Percentiles rank a stretch among this genome's conserved stretches.
Evolutionary conservation across 2,888 invertebrate genomes (phyloP).

Genomic region (Sipunculus nudus): DNA sequence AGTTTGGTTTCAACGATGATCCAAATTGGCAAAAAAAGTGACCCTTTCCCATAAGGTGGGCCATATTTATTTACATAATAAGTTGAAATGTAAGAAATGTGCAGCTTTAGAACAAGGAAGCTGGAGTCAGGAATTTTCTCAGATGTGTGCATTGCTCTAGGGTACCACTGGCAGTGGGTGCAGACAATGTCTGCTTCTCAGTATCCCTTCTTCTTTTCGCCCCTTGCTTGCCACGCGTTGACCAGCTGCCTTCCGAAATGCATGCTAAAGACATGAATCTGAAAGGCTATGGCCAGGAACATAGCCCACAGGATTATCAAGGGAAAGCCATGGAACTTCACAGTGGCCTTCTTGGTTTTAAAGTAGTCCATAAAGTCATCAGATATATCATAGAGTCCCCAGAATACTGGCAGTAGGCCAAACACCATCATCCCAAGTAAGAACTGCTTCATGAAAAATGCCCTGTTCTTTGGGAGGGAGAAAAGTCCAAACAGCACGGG

Average conservation of each 20-base stretch:
- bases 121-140: too few species aligned
- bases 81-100: too few species aligned
- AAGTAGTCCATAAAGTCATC: slow-evolving; percentile 85
- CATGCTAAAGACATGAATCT: slow-evolving; percentile 72
- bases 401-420: slow-evolving; percentile 83
- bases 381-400: slow-evolving; percentile 84
- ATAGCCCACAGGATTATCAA: slow-evolving; percentile 93
- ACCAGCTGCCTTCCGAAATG: slow-evolving; percentile 58
- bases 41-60: too few species aligned
- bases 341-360: slow-evolving; percentile 74
- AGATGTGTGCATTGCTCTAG: too few species aligned
- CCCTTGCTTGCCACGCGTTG: slow-evolving; percentile 54
- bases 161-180: too few species aligned
- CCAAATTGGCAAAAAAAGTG: too few species aligned
- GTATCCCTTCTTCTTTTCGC: neutral
- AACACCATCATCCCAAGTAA: slow-evolving; percentile 79
- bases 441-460: slow-evolving; percentile 66
- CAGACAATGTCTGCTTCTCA: too few species aligned
- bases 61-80: too few species aligned
- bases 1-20: too few species aligned
- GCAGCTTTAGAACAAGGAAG: too few species aligned
- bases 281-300: slow-evolving; percentile 85
- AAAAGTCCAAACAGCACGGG: slow-evolving; percentile 86
- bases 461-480: slow-evolving; percentile 85
- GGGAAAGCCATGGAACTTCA: slow-evolving; percentile 73